Base-by-base conservation (phyloP, 2,888 invertebrate species). In the Drosophila aldrichi region DNA sequence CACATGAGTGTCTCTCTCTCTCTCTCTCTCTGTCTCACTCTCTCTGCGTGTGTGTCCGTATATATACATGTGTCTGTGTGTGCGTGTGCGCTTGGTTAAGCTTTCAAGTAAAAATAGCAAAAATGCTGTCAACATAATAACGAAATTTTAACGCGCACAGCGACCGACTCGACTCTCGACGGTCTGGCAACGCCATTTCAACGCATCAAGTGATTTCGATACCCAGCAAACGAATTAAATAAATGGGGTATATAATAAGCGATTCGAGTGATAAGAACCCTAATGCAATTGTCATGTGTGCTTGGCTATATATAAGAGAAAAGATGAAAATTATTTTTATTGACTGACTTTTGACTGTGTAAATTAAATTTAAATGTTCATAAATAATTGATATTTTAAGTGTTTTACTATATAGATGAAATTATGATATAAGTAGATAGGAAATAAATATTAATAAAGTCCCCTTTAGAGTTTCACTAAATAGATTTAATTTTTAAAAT, bases 71-170 rank as follows among this genome's bases (percentile, higher is more conserved):
- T 54, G 34, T 51, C 62, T 80, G 67, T 54, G 34, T 51, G 64
- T 80, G 67, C 66, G 41, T 65, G 70, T 51, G 74, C 77, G 82
- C 88, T 84, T 85, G 89, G 85, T 89, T 85, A 89, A 85, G 84
- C 89, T 89, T 89, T 89, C 89, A 74, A 87, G 84, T 88, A 88
- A 87, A 90, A 90, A 90, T 83, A 88, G 88, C 84, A 87, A 88
- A 90, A 88, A 79, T 86, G 77, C 90, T 88, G 86, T 87, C 86
- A 90, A 90, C 86, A 87, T 87, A 87, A 87, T 90, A 87, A 87
- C 86, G 86, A 87, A 87, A 79, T 86, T 85, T 86, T 86, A 86
- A 86, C 86, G 90, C 86, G 84, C 76, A 44, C 72, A 70, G 88
- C 86, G 64, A 86, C 74, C 70, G 40, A 57, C 64, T 56, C 74